Percentiles rank a stretch among this genome's conserved stretches.
phyloP scores from a whole-genome alignment of 2,888 invertebrate genomes.

The Xanthia icteritia region DNA sequence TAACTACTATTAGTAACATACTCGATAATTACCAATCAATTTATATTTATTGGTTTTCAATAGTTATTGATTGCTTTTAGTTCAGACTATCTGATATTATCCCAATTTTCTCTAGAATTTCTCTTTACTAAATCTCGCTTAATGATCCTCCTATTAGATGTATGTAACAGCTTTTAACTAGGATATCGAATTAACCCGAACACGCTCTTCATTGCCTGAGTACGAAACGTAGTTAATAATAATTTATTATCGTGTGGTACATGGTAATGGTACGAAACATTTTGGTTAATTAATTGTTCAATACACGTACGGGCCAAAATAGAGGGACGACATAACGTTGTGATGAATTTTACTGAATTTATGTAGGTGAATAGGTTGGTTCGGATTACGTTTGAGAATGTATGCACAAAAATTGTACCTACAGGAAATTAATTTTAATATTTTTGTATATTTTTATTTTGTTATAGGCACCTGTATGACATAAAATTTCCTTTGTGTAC shows the following conservation, averaged over 20 bases:
- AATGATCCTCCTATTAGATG: conserved; percentile 14
- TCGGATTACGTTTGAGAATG: background rate
- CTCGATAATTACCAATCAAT: background rate
- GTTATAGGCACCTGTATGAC: too few species aligned
- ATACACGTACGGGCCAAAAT: conserved; percentile 56
- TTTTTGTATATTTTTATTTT: too few species aligned
- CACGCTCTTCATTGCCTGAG: conserved; percentile 42
- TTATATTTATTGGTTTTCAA: background rate
- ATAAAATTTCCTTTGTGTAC: background rate
- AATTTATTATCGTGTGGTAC: conserved; percentile 65
- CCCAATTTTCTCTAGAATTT: background rate
- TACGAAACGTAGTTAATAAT: conserved; percentile 57
- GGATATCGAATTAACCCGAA: conserved; percentile 47
- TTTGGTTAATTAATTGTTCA: conserved; percentile 74
- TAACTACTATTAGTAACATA: background rate
- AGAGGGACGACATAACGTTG: conserved; percentile 12
- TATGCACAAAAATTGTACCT: too few species aligned
- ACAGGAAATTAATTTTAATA: too few species aligned
- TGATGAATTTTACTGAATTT: conserved; percentile 24
- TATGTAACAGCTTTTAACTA: conserved; percentile 36
- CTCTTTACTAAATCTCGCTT: background rate
- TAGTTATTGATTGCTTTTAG: conserved; percentile 2
- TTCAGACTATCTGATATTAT: background rate
- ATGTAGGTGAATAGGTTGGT: background rate
- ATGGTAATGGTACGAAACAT: conserved; percentile 70